Conservation (phyloP, 2,888 invertebrate genomes). For the Dorcus parallelipipedus region DNA sequence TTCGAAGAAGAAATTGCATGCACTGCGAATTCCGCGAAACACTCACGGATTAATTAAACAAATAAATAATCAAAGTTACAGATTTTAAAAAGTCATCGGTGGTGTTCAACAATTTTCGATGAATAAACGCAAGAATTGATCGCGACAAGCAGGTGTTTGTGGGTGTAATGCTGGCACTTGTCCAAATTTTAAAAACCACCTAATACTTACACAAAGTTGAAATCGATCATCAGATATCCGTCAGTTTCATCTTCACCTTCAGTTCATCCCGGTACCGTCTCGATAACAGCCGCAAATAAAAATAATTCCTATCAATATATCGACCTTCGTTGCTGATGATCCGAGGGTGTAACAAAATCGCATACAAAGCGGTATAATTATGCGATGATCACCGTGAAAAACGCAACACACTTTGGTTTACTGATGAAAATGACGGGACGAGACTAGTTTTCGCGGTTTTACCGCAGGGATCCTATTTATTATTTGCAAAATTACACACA, state of each 20-base stretch:
- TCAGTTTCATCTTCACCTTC: slow-evolving; percentile 29
- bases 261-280: slow-evolving; percentile 11
- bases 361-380: slow-evolving; percentile 13
- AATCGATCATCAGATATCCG: slow-evolving; percentile 42
- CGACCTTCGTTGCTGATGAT: slow-evolving; percentile 32
- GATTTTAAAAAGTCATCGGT: background rate
- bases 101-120: background rate
- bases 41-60: slow-evolving; percentile 10
- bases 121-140: background rate
- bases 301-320: slow-evolving; percentile 17
- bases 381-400: slow-evolving; percentile 14
- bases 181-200: slow-evolving; percentile 43
- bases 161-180: slow-evolving; percentile 43
- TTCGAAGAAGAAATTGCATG: slow-evolving; percentile 19
- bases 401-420: slow-evolving; percentile 32
- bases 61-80: background rate
- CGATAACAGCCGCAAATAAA: slow-evolving; percentile 9
- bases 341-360: slow-evolving; percentile 37
- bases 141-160: slow-evolving; percentile 46
- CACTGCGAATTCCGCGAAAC: slow-evolving; percentile 3
- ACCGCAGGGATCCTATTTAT: slow-evolving; percentile 31
- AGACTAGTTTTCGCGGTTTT: slow-evolving; percentile 32
- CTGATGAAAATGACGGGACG: slow-evolving; percentile 25
- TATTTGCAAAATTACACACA: slow-evolving; percentile 48
- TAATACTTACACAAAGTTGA: slow-evolving; percentile 43